Evolutionary conservation across 1,140 invertebrate genomes (phyloP).

Genomic region (Kradibia gibbosae): DNA sequence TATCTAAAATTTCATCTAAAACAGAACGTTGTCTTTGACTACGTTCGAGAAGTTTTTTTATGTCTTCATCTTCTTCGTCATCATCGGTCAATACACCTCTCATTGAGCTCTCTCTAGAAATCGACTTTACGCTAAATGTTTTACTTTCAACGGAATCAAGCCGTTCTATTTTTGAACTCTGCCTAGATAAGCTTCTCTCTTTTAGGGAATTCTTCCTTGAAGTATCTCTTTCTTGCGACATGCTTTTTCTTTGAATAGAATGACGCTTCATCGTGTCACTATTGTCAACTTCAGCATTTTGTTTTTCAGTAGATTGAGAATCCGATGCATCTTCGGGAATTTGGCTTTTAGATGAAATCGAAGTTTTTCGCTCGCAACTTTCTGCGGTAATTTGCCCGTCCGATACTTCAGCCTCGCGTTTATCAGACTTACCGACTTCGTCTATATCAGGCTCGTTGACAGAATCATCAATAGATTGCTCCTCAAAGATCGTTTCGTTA

Average conservation of each 20-base stretch:
- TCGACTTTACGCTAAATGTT: slow-evolving; percentile 48
- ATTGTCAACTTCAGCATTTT: slow-evolving; percentile 4
- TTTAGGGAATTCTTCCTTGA: slow-evolving; percentile 55
- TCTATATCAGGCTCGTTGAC: neutral
- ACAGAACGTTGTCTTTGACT: slow-evolving; percentile 80
- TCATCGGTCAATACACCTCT: slow-evolving; percentile 56
- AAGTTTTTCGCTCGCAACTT: slow-evolving; percentile 15
- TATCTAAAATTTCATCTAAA: slow-evolving; percentile 79
- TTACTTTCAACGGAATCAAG: slow-evolving; percentile 48
- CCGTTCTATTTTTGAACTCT: slow-evolving; percentile 53
- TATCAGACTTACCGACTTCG: neutral
- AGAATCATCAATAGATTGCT: slow-evolving; percentile 74
- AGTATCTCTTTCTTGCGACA: neutral
- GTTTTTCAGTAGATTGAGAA: neutral
- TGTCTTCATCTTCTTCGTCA: slow-evolving; percentile 74
- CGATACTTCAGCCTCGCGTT: neutral
- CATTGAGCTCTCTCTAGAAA: slow-evolving; percentile 58
- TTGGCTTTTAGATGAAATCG: neutral
- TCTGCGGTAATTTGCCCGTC: neutral
- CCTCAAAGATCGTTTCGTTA: slow-evolving; percentile 70
- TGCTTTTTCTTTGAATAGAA: slow-evolving; percentile 12
- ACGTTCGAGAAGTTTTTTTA: slow-evolving; percentile 77
- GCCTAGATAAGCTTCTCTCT: slow-evolving; percentile 49
- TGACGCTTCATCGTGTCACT: slow-evolving; percentile 26
- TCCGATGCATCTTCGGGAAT: neutral